Percentiles rank a stretch among this genome's conserved stretches.
phyloP scores from a whole-genome alignment of 2,888 invertebrate species.

The Amblyteles armatorius region DNA sequence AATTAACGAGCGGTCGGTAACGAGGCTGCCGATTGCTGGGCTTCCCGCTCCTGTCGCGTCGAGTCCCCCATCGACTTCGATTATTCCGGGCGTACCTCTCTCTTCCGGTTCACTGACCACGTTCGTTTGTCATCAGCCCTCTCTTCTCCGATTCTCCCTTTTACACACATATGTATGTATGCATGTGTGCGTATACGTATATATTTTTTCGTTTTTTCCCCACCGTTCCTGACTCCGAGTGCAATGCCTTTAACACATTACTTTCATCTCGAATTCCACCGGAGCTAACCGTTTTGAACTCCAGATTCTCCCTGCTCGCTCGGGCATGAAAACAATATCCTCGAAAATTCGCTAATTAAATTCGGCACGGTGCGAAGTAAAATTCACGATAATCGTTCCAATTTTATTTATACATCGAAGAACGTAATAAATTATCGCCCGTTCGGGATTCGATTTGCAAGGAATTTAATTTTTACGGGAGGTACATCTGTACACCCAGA shows the following conservation, averaged over 20 bases:
- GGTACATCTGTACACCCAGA: too few relatives aligned
- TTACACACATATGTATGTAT: not conserved
- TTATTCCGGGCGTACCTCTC: conserved; percentile 76
- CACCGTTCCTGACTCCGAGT: conserved; percentile 33
- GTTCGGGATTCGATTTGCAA: too few relatives aligned
- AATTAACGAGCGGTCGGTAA: conserved; percentile 80
- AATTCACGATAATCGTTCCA: not conserved
- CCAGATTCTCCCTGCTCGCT: conserved; percentile 25
- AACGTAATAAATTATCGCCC: too few relatives aligned
- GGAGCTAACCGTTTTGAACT: conserved; percentile 8
- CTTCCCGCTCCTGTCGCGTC: conserved; percentile 62
- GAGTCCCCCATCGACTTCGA: conserved; percentile 74
- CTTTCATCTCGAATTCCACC: conserved; percentile 25
- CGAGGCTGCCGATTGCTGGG: conserved; percentile 80
- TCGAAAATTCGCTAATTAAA: conserved; percentile 22
- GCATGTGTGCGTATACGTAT: not conserved
- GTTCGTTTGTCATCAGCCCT: conserved; percentile 73
- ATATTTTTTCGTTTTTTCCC: conserved; percentile 26
- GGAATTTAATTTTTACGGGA: too few relatives aligned
- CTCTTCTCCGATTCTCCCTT: conserved; percentile 37
- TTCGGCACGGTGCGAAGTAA: not conserved
- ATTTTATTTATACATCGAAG: too few relatives aligned
- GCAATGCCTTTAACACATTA: not conserved
- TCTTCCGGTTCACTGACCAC: conserved; percentile 75
- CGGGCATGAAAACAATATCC: conserved; percentile 17